These are phyloP conservation scores for Temnothorax nylanderi DNA, from an alignment of 1,140 invertebrate genomes.

Conservation along the genomic window DNA sequence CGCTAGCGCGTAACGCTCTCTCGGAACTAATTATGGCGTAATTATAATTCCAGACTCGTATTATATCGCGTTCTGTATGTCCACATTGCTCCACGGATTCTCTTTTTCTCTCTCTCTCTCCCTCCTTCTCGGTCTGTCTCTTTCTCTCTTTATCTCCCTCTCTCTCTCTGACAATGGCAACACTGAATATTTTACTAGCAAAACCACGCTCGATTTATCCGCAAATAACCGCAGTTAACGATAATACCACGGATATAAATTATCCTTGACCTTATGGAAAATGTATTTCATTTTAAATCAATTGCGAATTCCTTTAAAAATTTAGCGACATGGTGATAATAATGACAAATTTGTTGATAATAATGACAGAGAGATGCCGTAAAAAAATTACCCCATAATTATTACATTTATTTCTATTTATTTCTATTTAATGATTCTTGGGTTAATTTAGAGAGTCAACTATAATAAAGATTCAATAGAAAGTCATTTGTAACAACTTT, in stretches of 20 bases:
- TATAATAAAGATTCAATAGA: conserved; percentile 39
- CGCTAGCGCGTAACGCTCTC: conserved; percentile 27
- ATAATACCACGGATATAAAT: conserved; percentile 11
- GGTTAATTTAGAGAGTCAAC: not conserved
- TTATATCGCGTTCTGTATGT: conserved; percentile 17
- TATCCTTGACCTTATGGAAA: not conserved
- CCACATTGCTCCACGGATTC: not conserved
- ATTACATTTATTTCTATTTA: not conserved
- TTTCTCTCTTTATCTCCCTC: not conserved
- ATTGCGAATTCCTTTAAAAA: not conserved
- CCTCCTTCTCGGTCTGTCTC: not conserved
- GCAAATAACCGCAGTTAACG: conserved; percentile 11
- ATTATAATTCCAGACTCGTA: conserved; percentile 39
- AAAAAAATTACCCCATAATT: not conserved
- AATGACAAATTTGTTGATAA: not conserved
- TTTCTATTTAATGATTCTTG: not conserved
- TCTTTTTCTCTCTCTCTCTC: not conserved
- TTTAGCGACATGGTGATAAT: not conserved
- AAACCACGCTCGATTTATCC: conserved; percentile 7
- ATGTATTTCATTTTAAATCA: not conserved
- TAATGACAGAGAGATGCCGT: not conserved
- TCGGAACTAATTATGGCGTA: conserved; percentile 40
- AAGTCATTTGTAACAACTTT: conserved; percentile 36
- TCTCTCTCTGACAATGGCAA: no score
- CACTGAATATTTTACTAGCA: conserved; percentile 9